Evolutionary conservation across 2,888 invertebrate genomes (phyloP).

Genomic region (Melieria picta): DNA sequence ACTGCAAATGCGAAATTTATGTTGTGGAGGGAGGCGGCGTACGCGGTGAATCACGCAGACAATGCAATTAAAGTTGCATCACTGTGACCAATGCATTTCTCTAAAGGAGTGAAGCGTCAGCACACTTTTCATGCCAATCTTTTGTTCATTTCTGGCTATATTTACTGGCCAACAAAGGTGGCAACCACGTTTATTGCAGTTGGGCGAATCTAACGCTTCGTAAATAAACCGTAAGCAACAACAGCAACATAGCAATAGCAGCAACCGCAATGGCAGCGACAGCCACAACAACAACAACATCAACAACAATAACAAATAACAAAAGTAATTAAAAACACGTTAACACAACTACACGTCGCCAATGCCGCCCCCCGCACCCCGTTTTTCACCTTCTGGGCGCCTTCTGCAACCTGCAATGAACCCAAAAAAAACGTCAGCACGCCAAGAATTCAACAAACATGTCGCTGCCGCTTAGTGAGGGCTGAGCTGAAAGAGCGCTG

Average conservation of each 20-base stretch:
- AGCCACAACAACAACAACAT: conserved; percentile 5
- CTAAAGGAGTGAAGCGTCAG: not conserved
- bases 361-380: no score
- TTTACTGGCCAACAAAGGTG: not conserved
- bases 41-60: conserved; percentile 37
- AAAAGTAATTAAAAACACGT: conserved; percentile 60
- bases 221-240: conserved; percentile 22
- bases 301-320: conserved; percentile 23
- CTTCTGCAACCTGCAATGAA: no score
- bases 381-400: no score
- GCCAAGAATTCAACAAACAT: no score
- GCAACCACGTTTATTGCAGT: conserved; percentile 9
- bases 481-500: no score
- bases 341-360: conserved; percentile 38
- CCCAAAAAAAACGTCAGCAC: no score
- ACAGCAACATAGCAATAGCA: conserved; percentile 5
- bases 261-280: conserved; percentile 3
- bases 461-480: no score
- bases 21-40: conserved; percentile 38
- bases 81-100: conserved; percentile 58
- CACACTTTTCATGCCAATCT: not conserved
- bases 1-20: conserved; percentile 55
- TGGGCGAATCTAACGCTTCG: conserved; percentile 27
- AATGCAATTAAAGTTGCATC: conserved; percentile 59
- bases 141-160: not conserved